Evolutionary conservation across 2,797 vertebrate species (phyloP).

Genomic region (Gobionotothen gibberifrons): DNA sequence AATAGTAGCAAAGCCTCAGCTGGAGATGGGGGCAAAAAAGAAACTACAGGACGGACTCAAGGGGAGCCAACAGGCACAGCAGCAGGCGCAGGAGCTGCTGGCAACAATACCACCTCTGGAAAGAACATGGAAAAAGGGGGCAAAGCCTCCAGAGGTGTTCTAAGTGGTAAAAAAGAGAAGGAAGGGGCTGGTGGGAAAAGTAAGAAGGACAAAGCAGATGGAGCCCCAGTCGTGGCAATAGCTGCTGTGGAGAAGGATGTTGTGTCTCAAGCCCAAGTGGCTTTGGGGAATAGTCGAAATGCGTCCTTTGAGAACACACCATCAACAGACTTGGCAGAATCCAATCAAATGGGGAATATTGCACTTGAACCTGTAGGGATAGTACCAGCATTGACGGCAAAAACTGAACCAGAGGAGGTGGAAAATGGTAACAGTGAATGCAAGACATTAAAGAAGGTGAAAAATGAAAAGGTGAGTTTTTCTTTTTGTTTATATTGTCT

Average conservation of each 20-base stretch:
- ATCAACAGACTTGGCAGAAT: conserved; percentile 88
- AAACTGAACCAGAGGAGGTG: conserved; percentile 94
- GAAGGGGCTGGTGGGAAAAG: conserved; percentile 92
- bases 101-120: conserved; percentile 81
- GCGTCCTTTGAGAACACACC: conserved; percentile 90
- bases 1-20: conserved; percentile 91
- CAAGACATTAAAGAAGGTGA: conserved; percentile 95
- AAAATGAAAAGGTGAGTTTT: conserved; percentile 95
- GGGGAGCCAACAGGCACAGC: conserved; percentile 87
- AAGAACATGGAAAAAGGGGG: conserved; percentile 93
- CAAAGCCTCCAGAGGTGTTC: conserved; percentile 91
- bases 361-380: conserved; percentile 95
- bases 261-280: conserved; percentile 86
- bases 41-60: conserved; percentile 90
- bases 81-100: conserved; percentile 79
- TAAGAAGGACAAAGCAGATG: conserved; percentile 97
- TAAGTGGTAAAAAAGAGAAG: conserved; percentile 95
- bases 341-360: conserved; percentile 96
- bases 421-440: conserved; percentile 90
- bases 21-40: conserved; percentile 93
- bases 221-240: conserved; percentile 81
- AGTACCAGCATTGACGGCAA: conserved; percentile 92
- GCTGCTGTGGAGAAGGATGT: conserved; percentile 90
- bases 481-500: neutral
- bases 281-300: conserved; percentile 89